Base-by-base conservation (phyloP, 1,140 invertebrate species). In the Telenomus remus region DNA sequence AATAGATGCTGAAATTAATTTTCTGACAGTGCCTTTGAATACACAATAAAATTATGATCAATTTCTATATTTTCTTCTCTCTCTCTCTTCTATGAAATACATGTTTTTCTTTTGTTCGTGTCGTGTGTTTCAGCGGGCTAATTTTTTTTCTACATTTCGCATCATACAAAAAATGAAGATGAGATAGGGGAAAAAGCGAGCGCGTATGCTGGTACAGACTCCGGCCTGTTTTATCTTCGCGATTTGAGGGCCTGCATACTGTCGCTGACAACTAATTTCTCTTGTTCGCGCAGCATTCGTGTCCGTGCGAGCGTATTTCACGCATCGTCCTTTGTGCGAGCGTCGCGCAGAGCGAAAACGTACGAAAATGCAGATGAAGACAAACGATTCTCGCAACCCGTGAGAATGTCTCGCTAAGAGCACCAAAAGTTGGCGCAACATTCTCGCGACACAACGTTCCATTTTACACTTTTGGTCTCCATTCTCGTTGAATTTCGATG, bases 221-320 rank as follows among this genome's bases (percentile, higher is more conserved):
- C 46, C 53, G 6, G 43, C 51, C 44, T 54, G 39, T 54, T 69
- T 69, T 48, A 54, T 54, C 43, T 47, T 51, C 27, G 50, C 47
- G 64, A 69, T 60, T 69, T 48, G 44, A 70, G 43, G 54, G 54
- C 47, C 54, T 54, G 42, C 59, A 39, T 68, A 60, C 78, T 82
- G 80, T 61, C 70, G 56, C 70, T 82, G 80, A 82, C 81, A 82
- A 82, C 80, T 83, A 82, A 83, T 83, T 83, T 83, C 79, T 80
- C 79, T 81, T 79, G 73, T 63, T 51, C 68, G 70, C 68, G 56
- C 63, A 60, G 79, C 63, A 65, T 74, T 81, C 77, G 68, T 61
- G 43, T 69, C 68, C 63, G 55, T 42, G 34, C 65, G 50, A 43
- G 14, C 48, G 37, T 49, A 69, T 59, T 61, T 75, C 19, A 27